Evolutionary conservation across 2,113 vertebrate species (phyloP).

Genomic region (Mormoops blainvillei): DNA sequence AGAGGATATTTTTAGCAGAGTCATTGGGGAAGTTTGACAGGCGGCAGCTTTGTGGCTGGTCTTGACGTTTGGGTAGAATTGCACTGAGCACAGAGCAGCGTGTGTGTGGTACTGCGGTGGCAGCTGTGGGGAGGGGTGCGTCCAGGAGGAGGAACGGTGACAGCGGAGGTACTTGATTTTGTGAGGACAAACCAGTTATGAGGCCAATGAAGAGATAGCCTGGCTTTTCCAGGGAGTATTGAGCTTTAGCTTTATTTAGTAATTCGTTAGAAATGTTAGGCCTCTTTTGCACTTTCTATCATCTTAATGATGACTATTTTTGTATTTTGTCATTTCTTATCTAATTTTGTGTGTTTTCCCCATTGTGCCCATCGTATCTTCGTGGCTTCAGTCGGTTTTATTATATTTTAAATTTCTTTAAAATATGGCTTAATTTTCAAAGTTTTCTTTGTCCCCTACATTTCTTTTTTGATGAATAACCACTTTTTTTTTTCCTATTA

Average conservation of each 20-base stretch:
- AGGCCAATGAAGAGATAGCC: neutral
- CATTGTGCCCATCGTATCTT: neutral
- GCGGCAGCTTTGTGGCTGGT: neutral
- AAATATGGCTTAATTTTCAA: neutral
- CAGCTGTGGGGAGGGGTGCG: too few relatives aligned
- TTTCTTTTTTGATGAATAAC: neutral
- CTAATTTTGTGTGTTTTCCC: neutral
- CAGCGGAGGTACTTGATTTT: neutral
- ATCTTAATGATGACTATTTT: neutral
- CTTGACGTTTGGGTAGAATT: neutral
- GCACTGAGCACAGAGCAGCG: neutral
- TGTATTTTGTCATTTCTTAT: neutral
- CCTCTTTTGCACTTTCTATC: neutral
- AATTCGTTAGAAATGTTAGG: neutral
- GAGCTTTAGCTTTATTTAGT: neutral
- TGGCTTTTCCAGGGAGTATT: neutral
- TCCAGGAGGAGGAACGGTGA: neutral
- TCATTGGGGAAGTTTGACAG: neutral
- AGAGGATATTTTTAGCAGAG: neutral
- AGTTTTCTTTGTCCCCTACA: neutral
- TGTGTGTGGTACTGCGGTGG: too few relatives aligned
- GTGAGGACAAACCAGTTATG: neutral
- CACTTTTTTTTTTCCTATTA: neutral
- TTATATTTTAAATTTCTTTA: neutral
- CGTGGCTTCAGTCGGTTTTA: neutral